Conservation (phyloP, 2,113 vertebrate genomes). For the Emberiza fucata region DNA sequence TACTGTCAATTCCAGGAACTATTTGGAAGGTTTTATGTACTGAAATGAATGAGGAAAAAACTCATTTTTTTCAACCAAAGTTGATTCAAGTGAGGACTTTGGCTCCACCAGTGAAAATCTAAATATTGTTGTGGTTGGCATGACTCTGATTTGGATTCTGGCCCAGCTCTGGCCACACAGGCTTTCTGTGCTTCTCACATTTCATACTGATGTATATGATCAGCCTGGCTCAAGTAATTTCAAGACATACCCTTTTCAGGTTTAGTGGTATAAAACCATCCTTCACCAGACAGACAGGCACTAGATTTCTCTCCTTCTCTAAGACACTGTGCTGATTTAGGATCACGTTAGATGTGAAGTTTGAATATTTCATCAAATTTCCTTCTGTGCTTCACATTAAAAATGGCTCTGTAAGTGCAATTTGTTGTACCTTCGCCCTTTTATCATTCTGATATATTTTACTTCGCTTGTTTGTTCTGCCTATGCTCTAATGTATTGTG, state of each 20-base stretch:
- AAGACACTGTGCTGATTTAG: neutral
- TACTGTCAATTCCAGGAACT: neutral
- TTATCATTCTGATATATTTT: neutral
- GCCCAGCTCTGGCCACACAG: neutral
- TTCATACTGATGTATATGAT: neutral
- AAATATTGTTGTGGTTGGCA: constrained; percentile 29
- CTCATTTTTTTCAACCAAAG: neutral
- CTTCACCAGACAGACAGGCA: neutral
- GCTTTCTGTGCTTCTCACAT: neutral
- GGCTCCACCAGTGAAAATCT: neutral
- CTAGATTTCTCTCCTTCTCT: neutral
- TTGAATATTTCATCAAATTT: constrained; percentile 29
- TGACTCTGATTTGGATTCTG: neutral
- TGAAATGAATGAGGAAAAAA: neutral
- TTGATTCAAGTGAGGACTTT: constrained; percentile 11
- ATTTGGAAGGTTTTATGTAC: neutral
- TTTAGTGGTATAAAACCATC: neutral
- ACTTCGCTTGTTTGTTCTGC: neutral
- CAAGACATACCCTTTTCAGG: neutral
- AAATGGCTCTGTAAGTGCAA: neutral
- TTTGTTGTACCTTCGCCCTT: neutral
- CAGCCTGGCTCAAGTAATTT: neutral
- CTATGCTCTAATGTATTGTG: neutral
- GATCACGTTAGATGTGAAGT: neutral
- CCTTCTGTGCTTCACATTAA: neutral